phyloP scores from a whole-genome alignment of 2,888 invertebrate genomes.

The Cetonia aurata region DNA sequence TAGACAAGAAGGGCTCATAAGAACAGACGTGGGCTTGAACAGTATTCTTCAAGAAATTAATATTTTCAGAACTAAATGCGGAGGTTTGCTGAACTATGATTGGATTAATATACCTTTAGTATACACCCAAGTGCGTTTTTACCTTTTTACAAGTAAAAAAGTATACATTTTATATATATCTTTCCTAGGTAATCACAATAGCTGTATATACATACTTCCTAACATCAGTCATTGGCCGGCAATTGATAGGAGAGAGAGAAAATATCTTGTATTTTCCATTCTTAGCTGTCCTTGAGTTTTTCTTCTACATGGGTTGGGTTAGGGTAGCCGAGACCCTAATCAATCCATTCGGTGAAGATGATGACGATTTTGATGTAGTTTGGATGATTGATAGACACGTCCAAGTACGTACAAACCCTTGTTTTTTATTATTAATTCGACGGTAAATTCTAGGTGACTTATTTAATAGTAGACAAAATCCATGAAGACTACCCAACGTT shows the following conservation, averaged over 20 bases:
- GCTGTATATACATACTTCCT: conserved; percentile 92
- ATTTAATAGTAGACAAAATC: conserved; percentile 93
- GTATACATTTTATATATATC: conserved; percentile 5
- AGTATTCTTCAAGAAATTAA: conserved; percentile 88
- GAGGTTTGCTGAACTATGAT: conserved; percentile 80
- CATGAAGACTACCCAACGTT: conserved; percentile 90
- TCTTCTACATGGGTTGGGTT: conserved; percentile 90
- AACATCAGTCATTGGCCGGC: conserved; percentile 88
- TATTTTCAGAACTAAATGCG: conserved; percentile 82
- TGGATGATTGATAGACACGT: conserved; percentile 92
- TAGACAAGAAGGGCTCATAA: conserved; percentile 86
- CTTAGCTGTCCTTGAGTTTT: conserved; percentile 88
- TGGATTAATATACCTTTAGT: conserved; percentile 84
- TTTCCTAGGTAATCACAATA: conserved; percentile 79
- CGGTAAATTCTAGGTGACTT: conserved; percentile 76
- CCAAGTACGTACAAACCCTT: conserved; percentile 69
- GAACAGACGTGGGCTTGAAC: conserved; percentile 90
- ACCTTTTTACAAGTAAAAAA: background rate
- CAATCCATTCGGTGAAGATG: conserved; percentile 92
- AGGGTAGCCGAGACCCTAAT: conserved; percentile 91
- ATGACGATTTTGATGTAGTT: conserved; percentile 91
- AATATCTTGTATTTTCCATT: conserved; percentile 87
- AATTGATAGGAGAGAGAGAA: conserved; percentile 68
- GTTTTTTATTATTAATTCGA: background rate
- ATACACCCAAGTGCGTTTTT: conserved; percentile 77